Base-by-base conservation (phyloP, 2,113 vertebrate species). In the Pangasianodon hypophthalmus region DNA sequence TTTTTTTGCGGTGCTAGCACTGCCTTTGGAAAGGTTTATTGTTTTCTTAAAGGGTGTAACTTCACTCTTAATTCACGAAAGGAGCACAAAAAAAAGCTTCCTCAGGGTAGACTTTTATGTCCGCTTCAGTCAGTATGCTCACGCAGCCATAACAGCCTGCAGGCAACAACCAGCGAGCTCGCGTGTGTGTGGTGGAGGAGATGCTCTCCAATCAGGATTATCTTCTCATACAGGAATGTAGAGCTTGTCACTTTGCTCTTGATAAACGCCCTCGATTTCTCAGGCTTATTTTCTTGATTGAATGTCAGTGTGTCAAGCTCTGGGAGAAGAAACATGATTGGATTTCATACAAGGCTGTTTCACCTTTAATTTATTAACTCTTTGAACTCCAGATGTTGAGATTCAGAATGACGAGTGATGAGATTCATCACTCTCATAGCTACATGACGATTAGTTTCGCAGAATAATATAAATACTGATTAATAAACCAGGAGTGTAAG, bases 91-190 rank as follows among this genome's bases (percentile, higher is more conserved):
- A 67, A 84, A 90, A 92, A 93, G 83, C 85, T 90, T 93, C 95
- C 94, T 93, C 88, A 93, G 94, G 95, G 93, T 90, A 90, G 21
- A 92, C 95, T 96, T 96, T 96, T 94, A 96, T 96, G 95, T 96
- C 90, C 91, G 82, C 93, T 94, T 94, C 94, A 93, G 94, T 89
- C 85, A 93, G 94, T 95, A 94, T 62, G 90, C 93, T 95, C 92
- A 93, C 88, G 93, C 92, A 95, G 95, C 90, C 94, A 95, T 91
- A 95, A 94, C 92, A 95, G 94, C 94, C 94, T 93, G 90, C 92
- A 94, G 94, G 93, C 91, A 88, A 83, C 46, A 89, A 89, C 91
- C 92, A 92, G 86, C 44, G 88, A 92, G 90, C 85, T 73, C 60
- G 90, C 69, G 60, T 77, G 83, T 71, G 81, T 46, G 90, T 83